Evolutionary conservation across 2,888 invertebrate species (phyloP).

Genomic region (Mythimna ferrago): DNA sequence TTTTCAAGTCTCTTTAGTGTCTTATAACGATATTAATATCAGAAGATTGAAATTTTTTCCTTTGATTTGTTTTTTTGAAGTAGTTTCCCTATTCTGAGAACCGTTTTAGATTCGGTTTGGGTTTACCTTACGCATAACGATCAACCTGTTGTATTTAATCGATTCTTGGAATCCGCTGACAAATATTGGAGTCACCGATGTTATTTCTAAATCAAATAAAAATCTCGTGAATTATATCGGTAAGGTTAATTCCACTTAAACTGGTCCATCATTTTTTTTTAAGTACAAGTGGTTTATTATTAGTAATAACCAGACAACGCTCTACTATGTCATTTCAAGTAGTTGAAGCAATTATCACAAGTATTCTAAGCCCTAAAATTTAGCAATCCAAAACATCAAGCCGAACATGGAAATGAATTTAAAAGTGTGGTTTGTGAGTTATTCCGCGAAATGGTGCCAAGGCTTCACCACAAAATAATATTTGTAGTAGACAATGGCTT

Average conservation of each 20-base stretch:
- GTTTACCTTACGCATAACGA: slow-evolving; percentile 3
- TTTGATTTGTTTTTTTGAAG: slow-evolving; percentile 11
- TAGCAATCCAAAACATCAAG: slow-evolving; percentile 26
- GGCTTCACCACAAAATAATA: slow-evolving; percentile 47
- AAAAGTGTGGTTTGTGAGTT: slow-evolving; percentile 47
- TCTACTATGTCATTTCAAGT: slow-evolving; percentile 1
- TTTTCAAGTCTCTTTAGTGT: slow-evolving; percentile 34
- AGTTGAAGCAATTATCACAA: slow-evolving; percentile 1
- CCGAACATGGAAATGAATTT: slow-evolving; percentile 44
- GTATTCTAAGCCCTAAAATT: slow-evolving; percentile 22
- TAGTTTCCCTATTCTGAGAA: slow-evolving; percentile 1
- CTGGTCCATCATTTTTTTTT: neutral
- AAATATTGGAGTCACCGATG: slow-evolving; percentile 2
- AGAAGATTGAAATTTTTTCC: slow-evolving; percentile 35
- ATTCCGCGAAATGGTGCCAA: slow-evolving; percentile 49
- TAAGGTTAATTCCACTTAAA: neutral
- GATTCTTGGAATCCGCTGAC: slow-evolving; percentile 1
- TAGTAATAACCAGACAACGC: neutral
- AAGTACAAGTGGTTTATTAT: neutral
- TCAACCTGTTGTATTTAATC: slow-evolving; percentile 3
- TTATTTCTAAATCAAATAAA: slow-evolving; percentile 19
- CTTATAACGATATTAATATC: slow-evolving; percentile 51
- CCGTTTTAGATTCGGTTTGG: neutral
- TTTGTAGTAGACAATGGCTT: slow-evolving; percentile 57
- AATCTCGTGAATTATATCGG: neutral